Percentiles rank a stretch among this genome's conserved stretches.
Conservation (phyloP, 2,888 invertebrate species). For the Oscheius myriophilus region DNA sequence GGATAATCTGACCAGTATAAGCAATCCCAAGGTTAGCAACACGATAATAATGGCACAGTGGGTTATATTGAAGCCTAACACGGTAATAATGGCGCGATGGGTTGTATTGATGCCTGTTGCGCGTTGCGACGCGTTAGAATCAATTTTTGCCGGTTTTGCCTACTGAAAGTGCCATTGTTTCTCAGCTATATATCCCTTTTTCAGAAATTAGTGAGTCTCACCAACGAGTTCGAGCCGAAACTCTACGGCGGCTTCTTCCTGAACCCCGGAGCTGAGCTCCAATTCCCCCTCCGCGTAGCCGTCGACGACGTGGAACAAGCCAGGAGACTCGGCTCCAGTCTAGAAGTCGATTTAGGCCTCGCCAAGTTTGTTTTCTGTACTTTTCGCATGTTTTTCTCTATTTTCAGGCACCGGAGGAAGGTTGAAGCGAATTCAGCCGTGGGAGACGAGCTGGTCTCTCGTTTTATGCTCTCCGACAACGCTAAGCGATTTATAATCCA, state of each 20-base stretch:
- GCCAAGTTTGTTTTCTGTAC: slow-evolving; percentile 39
- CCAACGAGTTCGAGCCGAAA: slow-evolving; percentile 53
- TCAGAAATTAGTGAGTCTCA: slow-evolving; percentile 42
- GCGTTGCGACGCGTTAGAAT: too few species aligned
- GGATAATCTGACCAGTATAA: slow-evolving; percentile 41
- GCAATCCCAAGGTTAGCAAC: slow-evolving; percentile 40
- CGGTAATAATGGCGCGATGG: too few species aligned
- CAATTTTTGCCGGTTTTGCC: neutral
- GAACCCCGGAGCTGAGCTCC: slow-evolving; percentile 53
- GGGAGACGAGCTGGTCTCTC: slow-evolving; percentile 51
- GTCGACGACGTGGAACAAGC: slow-evolving; percentile 56
- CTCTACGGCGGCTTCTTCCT: slow-evolving; percentile 54
- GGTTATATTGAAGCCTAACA: neutral
- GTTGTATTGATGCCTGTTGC: too few species aligned
- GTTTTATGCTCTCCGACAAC: slow-evolving; percentile 54
- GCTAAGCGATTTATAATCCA: slow-evolving; percentile 53
- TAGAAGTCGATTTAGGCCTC: slow-evolving; percentile 55
- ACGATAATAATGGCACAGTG: too few species aligned
- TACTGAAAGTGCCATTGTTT: neutral
- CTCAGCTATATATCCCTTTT: slow-evolving; percentile 20
- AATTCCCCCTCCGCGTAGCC: slow-evolving; percentile 50
- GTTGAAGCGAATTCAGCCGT: slow-evolving; percentile 48
- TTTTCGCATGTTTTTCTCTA: neutral
- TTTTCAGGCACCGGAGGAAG: slow-evolving; percentile 52
- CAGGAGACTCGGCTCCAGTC: slow-evolving; percentile 47